phyloP scores from a whole-genome alignment of 2,888 invertebrate genomes.

The Disparrhopalites patrizii region DNA sequence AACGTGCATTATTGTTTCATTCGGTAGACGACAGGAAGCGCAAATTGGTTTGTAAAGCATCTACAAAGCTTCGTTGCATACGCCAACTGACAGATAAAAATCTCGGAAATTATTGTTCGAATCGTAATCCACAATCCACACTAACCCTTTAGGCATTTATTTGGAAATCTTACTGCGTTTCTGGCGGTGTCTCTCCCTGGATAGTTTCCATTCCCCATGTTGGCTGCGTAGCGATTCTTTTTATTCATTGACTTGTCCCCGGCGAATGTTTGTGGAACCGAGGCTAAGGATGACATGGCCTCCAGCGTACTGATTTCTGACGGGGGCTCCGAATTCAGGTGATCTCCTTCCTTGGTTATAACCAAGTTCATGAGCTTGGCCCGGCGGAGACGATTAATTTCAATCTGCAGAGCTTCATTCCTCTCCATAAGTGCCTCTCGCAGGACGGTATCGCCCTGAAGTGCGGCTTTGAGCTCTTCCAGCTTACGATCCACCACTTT shows the following conservation, averaged over 20 bases:
- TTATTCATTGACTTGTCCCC: background rate
- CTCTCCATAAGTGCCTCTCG: constrained; percentile 39
- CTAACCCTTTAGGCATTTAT: no score
- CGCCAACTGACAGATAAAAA: background rate
- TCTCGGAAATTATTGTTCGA: background rate
- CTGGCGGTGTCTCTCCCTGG: constrained; percentile 20
- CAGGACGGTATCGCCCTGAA: constrained; percentile 39
- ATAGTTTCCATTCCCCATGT: background rate
- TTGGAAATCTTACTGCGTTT: constrained; percentile 20
- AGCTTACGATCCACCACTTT: constrained; percentile 42
- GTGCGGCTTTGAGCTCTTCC: constrained; percentile 36
- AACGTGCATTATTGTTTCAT: background rate
- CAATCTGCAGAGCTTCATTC: constrained; percentile 40
- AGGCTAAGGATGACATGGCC: constrained; percentile 23
- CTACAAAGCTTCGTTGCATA: background rate
- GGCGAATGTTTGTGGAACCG: constrained; percentile 7
- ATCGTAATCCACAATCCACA: no score
- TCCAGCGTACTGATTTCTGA: constrained; percentile 26
- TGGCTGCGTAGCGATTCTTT: constrained; percentile 28
- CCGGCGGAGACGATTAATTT: constrained; percentile 39
- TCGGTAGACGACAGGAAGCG: no score
- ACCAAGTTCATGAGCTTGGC: constrained; percentile 29
- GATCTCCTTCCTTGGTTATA: constrained; percentile 9
- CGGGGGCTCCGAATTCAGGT: constrained; percentile 21
- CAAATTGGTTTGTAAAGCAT: background rate